Evolutionary conservation across 1,140 invertebrate species (phyloP).

Genomic region (Ditylenchus dipsaci): DNA sequence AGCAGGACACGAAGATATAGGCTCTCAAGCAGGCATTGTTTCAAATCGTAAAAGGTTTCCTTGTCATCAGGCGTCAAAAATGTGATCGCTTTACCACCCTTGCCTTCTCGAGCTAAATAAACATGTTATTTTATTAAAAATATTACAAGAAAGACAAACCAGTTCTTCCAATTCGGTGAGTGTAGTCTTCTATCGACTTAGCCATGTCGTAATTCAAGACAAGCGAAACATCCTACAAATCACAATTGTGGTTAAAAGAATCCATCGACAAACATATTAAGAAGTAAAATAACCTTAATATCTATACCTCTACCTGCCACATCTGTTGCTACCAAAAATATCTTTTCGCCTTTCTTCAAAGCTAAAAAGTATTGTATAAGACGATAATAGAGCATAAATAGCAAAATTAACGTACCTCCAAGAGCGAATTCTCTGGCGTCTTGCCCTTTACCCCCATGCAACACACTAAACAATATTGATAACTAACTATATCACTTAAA

Average conservation of each 20-base stretch:
- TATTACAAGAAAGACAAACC: slow-evolving; percentile 20
- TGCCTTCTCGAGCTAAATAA: slow-evolving; percentile 81
- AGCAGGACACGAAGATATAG: slow-evolving; percentile 88
- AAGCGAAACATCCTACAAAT: slow-evolving; percentile 73
- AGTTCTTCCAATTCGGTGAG: slow-evolving; percentile 96
- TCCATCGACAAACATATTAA: too few relatives aligned
- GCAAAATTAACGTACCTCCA: slow-evolving; percentile 59
- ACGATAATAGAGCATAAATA: too few relatives aligned
- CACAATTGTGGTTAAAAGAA: too few relatives aligned
- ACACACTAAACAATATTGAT: slow-evolving; percentile 69
- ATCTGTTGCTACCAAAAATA: slow-evolving; percentile 98
- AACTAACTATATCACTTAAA: too few relatives aligned
- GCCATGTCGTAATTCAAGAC: slow-evolving; percentile 95
- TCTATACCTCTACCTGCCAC: slow-evolving; percentile 99
- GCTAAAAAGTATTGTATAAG: too few relatives aligned
- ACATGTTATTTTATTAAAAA: slow-evolving; percentile 12
- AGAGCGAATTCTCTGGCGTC: slow-evolving; percentile 97
- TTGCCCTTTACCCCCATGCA: slow-evolving; percentile 99
- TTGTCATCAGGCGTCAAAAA: slow-evolving; percentile 96
- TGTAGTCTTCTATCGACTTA: slow-evolving; percentile 92
- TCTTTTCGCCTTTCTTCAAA: slow-evolving; percentile 78
- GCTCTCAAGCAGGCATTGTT: slow-evolving; percentile 71
- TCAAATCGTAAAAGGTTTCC: slow-evolving; percentile 90
- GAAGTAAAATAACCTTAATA: slow-evolving; percentile 68
- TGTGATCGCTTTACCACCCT: slow-evolving; percentile 87